Percentiles rank a stretch among this genome's conserved stretches.
Evolutionary conservation across 2,113 vertebrate genomes (phyloP).

Genomic region (Centropristis striata): DNA sequence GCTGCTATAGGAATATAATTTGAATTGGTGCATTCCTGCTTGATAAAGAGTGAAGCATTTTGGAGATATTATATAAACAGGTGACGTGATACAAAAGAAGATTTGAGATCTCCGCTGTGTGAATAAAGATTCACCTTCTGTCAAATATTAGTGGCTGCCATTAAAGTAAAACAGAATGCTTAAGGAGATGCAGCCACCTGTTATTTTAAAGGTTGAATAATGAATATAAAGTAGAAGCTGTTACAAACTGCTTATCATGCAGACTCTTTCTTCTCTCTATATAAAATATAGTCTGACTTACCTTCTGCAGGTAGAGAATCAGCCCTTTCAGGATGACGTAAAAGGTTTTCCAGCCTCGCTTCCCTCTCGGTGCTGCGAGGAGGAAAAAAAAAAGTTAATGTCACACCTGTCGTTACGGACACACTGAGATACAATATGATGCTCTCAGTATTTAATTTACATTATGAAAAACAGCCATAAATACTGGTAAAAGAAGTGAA

Average conservation of each 20-base stretch:
- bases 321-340: slow-evolving; percentile 96
- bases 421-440: neutral
- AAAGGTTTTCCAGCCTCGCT: slow-evolving; percentile 97
- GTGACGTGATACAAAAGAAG: neutral
- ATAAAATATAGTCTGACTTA: slow-evolving; percentile 60
- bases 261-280: neutral
- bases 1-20: too few species aligned
- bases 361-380: slow-evolving; percentile 93
- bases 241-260: neutral
- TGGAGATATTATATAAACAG: neutral
- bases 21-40: too few species aligned
- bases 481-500: too few species aligned
- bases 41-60: neutral
- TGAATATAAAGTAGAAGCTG: slow-evolving; percentile 43
- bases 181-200: slow-evolving; percentile 19
- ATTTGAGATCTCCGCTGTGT: neutral
- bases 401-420: neutral
- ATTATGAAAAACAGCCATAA: too few species aligned
- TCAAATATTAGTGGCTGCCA: neutral
- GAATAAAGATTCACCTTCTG: neutral
- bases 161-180: slow-evolving; percentile 32
- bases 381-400: neutral
- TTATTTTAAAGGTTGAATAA: slow-evolving; percentile 47
- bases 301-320: slow-evolving; percentile 98
- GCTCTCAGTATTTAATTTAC: too few species aligned